phyloP scores from a whole-genome alignment of 2,797 vertebrate species.

The Anomalospiza imberbis region DNA sequence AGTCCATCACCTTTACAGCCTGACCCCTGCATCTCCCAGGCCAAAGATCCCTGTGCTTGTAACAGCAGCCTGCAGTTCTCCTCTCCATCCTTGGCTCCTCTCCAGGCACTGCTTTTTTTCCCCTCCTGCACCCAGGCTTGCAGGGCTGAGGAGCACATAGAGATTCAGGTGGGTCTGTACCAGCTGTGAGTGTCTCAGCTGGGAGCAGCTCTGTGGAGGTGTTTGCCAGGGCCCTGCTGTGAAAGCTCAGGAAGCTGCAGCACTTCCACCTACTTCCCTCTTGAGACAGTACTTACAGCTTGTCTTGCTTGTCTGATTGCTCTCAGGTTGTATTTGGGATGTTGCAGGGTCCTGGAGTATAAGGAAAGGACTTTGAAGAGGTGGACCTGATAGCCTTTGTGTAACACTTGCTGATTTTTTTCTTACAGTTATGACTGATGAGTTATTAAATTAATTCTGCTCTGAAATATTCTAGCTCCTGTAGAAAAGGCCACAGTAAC shows the following conservation, averaged over 20 bases:
- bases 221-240: neutral
- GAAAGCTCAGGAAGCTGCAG: neutral
- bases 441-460: neutral
- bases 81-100: neutral
- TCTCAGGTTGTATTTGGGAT: neutral
- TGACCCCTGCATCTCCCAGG: neutral
- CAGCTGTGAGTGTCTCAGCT: neutral
- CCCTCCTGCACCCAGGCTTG: neutral
- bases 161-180: neutral
- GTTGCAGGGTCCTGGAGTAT: neutral
- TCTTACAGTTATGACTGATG: slow-evolving; percentile 21
- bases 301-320: neutral
- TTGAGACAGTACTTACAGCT: neutral
- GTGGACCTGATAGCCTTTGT: neutral
- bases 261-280: neutral
- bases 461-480: neutral
- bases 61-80: neutral
- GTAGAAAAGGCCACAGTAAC: neutral
- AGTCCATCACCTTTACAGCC: neutral
- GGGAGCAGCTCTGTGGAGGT: neutral
- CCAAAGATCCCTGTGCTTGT: neutral
- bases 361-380: neutral
- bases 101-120: neutral
- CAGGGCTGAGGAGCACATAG: neutral
- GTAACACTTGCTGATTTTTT: slow-evolving; percentile 11